Percentiles rank a stretch among this genome's conserved stretches.
Evolutionary conservation across 2,888 invertebrate species (phyloP).

Genomic region (Andrena chrysosceles): DNA sequence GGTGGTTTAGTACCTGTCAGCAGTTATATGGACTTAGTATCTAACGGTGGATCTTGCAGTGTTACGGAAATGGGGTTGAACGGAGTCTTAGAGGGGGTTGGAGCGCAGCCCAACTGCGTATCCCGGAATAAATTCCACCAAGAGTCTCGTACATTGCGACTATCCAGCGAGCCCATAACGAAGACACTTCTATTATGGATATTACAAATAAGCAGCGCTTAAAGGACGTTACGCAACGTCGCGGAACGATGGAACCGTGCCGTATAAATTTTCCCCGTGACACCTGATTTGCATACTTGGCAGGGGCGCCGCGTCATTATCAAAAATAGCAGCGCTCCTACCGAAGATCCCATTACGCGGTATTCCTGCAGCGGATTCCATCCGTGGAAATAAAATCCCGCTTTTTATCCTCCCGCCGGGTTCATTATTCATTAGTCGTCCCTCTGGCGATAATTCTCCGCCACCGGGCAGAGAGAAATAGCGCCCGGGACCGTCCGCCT

Average conservation of each 20-base stretch:
- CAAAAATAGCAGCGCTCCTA: slow-evolving; percentile 22
- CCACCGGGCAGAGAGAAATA: background rate
- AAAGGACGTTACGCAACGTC: slow-evolving; percentile 33
- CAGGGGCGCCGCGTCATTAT: slow-evolving; percentile 36
- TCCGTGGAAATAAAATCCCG: background rate
- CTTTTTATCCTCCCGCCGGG: background rate
- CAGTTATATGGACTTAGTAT: too few species aligned
- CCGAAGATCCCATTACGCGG: slow-evolving; percentile 28
- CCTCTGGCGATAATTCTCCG: slow-evolving; percentile 1
- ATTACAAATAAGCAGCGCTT: slow-evolving; percentile 33
- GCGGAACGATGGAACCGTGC: background rate
- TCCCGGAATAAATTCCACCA: slow-evolving; percentile 17
- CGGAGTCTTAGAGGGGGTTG: slow-evolving; percentile 7
- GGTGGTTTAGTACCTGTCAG: too few species aligned
- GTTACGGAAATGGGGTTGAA: background rate
- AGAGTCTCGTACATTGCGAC: background rate
- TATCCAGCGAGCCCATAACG: background rate
- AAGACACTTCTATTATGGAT: slow-evolving; percentile 20
- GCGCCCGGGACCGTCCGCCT: background rate
- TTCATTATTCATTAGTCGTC: slow-evolving; percentile 3
- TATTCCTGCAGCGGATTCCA: slow-evolving; percentile 11
- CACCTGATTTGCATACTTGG: slow-evolving; percentile 52
- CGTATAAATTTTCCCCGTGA: slow-evolving; percentile 19
- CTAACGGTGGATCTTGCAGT: background rate
- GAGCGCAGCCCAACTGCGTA: slow-evolving; percentile 28